phyloP scores from a whole-genome alignment of 2,797 vertebrate species.

The Alectoris magna region DNA sequence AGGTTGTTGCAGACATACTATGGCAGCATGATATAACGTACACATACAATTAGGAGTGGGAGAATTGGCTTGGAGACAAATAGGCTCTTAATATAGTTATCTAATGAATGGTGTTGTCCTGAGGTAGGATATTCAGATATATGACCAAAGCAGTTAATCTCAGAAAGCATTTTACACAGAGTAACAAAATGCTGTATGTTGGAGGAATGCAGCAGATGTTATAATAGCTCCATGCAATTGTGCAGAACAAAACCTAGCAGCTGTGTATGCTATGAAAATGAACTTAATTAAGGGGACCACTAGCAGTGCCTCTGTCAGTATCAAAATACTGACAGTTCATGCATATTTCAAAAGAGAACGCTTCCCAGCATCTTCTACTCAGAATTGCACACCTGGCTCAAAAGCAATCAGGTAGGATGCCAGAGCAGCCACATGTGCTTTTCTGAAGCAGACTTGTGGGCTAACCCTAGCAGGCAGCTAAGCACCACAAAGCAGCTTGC shows the following conservation, averaged over 20 bases:
- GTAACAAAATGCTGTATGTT: not conserved
- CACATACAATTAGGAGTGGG: not conserved
- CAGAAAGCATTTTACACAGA: not conserved
- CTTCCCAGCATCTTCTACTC: not conserved
- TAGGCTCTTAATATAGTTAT: not conserved
- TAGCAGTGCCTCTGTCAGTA: not conserved
- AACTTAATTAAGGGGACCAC: not conserved
- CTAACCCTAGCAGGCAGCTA: not conserved
- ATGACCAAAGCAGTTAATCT: not conserved
- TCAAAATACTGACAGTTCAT: not conserved
- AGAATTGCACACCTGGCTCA: not conserved
- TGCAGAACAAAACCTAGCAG: not conserved
- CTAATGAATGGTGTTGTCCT: not conserved
- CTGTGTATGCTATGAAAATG: not conserved
- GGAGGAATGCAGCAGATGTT: not conserved
- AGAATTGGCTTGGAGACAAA: not conserved
- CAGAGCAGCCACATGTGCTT: not conserved
- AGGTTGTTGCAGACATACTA: not conserved
- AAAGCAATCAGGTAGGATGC: not conserved
- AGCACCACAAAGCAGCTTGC: not conserved
- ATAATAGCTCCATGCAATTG: not conserved
- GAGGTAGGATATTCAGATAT: not conserved
- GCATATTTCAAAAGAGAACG: not conserved
- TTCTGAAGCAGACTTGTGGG: not conserved
- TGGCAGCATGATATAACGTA: not conserved